phyloP scores from a whole-genome alignment of 2,888 invertebrate genomes.

The Coecobrya sp. region DNA sequence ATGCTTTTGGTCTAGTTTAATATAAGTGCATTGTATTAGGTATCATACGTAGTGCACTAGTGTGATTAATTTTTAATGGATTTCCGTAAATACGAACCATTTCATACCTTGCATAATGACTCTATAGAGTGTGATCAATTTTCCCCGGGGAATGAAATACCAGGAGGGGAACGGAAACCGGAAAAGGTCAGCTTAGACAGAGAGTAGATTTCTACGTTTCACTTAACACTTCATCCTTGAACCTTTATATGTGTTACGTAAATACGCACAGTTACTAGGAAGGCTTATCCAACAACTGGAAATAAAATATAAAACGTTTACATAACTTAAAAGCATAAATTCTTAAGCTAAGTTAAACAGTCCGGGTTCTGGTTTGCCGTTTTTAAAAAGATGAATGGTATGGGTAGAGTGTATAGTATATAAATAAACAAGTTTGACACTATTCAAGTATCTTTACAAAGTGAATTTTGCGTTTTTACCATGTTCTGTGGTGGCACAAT shows the following conservation, averaged over 20 bases:
- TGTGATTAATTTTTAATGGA: conserved; percentile 20
- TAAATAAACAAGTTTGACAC: conserved; percentile 42
- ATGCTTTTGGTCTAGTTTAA: neutral
- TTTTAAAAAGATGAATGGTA: neutral
- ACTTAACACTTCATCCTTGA: conserved; percentile 37
- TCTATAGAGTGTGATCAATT: neutral
- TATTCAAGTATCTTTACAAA: conserved; percentile 26
- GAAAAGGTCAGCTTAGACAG: neutral
- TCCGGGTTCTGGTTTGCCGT: neutral
- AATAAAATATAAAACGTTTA: neutral
- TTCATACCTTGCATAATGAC: neutral
- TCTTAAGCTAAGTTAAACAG: neutral
- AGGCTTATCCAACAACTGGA: neutral
- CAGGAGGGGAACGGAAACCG: neutral
- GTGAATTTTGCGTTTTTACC: conserved; percentile 30
- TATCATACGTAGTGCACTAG: neutral
- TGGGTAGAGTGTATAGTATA: neutral
- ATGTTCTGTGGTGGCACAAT: neutral
- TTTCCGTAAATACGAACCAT: neutral
- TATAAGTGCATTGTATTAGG: neutral
- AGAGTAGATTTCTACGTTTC: neutral
- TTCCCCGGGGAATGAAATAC: neutral
- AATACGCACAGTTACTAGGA: neutral
- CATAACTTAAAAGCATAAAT: neutral
- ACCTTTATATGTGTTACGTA: neutral